Conservation (phyloP, 1,140 invertebrate genomes). For the Sinonovacula constricta region DNA sequence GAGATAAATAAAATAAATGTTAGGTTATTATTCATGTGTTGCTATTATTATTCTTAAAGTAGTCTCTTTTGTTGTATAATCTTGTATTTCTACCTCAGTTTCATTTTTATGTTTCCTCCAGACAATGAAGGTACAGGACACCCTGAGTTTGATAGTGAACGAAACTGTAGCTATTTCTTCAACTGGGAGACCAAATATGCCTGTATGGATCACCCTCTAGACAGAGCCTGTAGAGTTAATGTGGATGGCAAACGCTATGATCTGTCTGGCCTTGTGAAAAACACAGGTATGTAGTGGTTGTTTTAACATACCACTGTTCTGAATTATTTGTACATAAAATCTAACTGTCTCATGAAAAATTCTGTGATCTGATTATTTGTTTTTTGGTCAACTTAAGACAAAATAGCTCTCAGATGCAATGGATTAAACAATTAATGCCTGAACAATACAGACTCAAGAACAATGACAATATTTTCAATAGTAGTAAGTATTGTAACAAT, state of each 20-base stretch:
- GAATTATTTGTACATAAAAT: no score
- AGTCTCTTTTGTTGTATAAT: no score
- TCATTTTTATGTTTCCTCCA: no score
- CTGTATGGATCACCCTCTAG: constrained; percentile 64
- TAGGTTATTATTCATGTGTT: no score
- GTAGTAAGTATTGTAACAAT: no score
- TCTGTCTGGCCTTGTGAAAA: constrained; percentile 64
- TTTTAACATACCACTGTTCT: not conserved
- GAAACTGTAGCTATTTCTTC: constrained; percentile 71
- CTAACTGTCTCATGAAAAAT: not conserved
- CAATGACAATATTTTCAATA: no score
- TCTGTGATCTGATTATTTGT: not conserved
- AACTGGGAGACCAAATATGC: constrained; percentile 73
- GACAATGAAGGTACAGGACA: constrained; percentile 56
- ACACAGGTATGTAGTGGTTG: constrained; percentile 38
- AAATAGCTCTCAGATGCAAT: constrained; percentile 23
- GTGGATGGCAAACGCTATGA: constrained; percentile 65
- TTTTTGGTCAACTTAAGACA: not conserved
- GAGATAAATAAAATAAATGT: no score
- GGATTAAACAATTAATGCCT: no score
- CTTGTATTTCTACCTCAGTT: no score
- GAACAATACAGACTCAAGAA: no score
- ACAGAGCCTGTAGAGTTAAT: constrained; percentile 60
- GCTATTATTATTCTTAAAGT: no score
- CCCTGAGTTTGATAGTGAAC: constrained; percentile 65